A percentile compares a stretch with the other conserved stretches of the same genome.
Conservation (phyloP, 2,113 vertebrate genomes). For the Phylloscopus trochilus region DNA sequence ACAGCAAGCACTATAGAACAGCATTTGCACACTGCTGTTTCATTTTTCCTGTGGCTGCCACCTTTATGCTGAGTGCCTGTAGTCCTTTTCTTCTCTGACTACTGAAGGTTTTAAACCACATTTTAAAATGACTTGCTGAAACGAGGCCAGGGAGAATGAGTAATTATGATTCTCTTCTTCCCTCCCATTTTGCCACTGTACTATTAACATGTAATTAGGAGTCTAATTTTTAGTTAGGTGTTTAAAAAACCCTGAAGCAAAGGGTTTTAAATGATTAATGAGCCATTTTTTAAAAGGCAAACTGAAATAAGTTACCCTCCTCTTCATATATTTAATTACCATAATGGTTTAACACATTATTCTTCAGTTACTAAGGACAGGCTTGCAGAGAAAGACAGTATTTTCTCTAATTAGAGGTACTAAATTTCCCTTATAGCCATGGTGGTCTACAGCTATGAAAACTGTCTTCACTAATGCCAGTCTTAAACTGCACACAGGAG, state of each 20-base stretch:
- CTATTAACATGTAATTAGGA: conserved; percentile 54
- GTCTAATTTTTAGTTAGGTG: conserved; percentile 39
- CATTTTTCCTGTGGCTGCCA: not conserved
- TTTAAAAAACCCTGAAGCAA: conserved; percentile 39
- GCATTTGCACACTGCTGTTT: not conserved
- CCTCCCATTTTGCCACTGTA: conserved; percentile 18
- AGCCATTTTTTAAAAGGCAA: conserved; percentile 21
- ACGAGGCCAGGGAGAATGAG: conserved; percentile 10
- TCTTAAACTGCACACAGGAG: not conserved
- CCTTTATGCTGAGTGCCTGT: not conserved
- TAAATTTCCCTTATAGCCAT: conserved; percentile 3
- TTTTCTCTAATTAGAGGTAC: conserved; percentile 28
- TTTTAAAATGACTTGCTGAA: conserved; percentile 25
- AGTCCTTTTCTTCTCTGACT: not conserved
- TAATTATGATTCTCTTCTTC: conserved; percentile 13
- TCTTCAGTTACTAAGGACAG: conserved; percentile 36
- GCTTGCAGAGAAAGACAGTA: conserved; percentile 14
- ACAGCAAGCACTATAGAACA: not conserved
- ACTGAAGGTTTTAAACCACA: not conserved
- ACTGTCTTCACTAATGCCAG: not conserved
- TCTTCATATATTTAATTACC: conserved; percentile 36
- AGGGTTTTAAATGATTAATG: conserved; percentile 41
- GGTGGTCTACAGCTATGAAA: not conserved
- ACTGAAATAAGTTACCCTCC: conserved; percentile 12
- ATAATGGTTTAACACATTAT: conserved; percentile 39